Evolutionary conservation across 2,888 invertebrate species (phyloP).

Genomic region (Neoitamus cyanurus): DNA sequence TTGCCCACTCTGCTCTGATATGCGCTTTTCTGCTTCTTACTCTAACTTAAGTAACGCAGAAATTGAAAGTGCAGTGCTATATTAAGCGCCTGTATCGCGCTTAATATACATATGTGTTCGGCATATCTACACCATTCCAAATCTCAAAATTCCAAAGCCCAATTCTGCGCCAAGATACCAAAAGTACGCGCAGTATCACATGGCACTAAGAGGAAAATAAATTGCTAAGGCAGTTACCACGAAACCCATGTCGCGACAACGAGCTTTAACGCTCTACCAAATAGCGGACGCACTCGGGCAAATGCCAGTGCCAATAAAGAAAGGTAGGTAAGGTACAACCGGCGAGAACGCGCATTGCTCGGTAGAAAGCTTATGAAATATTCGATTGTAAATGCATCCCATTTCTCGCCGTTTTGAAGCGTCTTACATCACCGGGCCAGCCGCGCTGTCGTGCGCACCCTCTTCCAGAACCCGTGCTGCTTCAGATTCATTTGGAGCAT

Average conservation of each 20-base stretch:
- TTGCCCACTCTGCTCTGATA: too few relatives aligned
- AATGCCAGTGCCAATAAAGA: not conserved
- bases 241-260: not conserved
- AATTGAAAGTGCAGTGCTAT: too few relatives aligned
- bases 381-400: not conserved
- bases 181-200: not conserved
- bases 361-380: not conserved
- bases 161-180: not conserved
- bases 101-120: not conserved
- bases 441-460: slow-evolving; percentile 1
- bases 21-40: too few relatives aligned
- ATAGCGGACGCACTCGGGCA: not conserved
- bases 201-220: not conserved
- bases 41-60: too few relatives aligned
- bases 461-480: slow-evolving; percentile 27
- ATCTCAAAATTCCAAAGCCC: not conserved
- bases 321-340: not conserved
- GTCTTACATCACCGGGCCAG: not conserved
- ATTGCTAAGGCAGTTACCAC: not conserved
- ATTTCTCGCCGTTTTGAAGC: not conserved
- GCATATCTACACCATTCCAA: not conserved
- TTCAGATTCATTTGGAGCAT: slow-evolving; percentile 19
- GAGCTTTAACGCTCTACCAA: not conserved
- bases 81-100: too few relatives aligned
- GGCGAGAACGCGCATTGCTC: not conserved